Evolutionary conservation across 2,113 vertebrate genomes (phyloP), one percentile per base, ranked within the genome.

Genomic region (Embiotoca jacksoni): DNA sequence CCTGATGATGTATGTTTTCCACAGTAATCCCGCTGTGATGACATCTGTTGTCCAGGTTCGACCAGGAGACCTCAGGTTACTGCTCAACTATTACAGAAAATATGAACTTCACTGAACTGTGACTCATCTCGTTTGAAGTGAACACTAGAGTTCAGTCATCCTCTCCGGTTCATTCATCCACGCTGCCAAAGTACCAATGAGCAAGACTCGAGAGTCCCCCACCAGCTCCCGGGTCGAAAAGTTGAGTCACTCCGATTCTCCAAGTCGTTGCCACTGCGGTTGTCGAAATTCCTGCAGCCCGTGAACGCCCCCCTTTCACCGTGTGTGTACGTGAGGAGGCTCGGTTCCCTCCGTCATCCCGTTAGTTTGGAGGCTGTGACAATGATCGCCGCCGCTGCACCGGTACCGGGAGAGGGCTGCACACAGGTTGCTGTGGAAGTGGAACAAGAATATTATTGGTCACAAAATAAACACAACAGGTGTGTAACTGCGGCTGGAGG

Each of bases 311-410:
- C 85, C 50, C 23, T 23, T 23, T 72, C 69, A 23, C 15, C 5
- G 62, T 63, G 53, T 30, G 7, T 2, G 63, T 61, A 6, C 36
- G 33, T 57, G 66, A 39, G 74, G 63, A 58, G 84, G 82, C 64
- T 69, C 44, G 53, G 53, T 60, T 47, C 58, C 5, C 41, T 77
- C 47, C 68, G 75, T 78, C 84, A 76, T 75, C 67, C 64, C 56
- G 54, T 49, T 30, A 50, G 7, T 37, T 9, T 7, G 23, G 52
- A 68, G 44, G 37, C 8, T 9, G 47, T 15, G 54, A 73, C 31
- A 39, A n/a, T 44, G 49, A 61, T 54, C 23, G 54, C 67, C 61
- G 71, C 37, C 9, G 41, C 41, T 30, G 46, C 58, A 50, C n/a
- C 37, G 35, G 67, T 30, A 33, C 76, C 60, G 3, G 60, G 49